Percentiles rank a stretch among this genome's conserved stretches.
Conservation (phyloP, 2,888 invertebrate genomes). For the Rhagophthalmus giganteus region DNA sequence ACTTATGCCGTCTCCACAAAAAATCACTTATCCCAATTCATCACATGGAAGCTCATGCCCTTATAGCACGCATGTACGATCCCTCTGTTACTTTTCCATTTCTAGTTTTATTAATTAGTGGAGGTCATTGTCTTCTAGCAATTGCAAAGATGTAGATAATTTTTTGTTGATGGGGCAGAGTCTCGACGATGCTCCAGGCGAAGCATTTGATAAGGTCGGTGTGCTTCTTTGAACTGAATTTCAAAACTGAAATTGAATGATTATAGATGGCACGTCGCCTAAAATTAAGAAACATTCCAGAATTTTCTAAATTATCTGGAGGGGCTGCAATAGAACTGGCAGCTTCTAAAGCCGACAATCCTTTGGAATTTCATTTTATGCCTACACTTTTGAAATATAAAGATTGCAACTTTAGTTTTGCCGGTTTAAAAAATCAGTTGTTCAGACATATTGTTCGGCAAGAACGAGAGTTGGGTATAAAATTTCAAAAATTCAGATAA, state of each 20-base stretch:
- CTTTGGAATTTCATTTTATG: constrained; percentile 67
- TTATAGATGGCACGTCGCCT: constrained; percentile 75
- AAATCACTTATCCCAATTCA: constrained; percentile 94
- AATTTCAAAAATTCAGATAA: too few relatives aligned
- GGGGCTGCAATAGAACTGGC: constrained; percentile 85
- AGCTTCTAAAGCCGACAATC: constrained; percentile 68
- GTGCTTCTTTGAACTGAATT: background rate
- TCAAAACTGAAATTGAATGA: background rate
- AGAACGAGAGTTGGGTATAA: constrained; percentile 34
- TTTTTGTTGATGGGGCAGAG: constrained; percentile 80
- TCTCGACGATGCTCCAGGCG: constrained; percentile 89
- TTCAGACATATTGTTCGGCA: constrained; percentile 39
- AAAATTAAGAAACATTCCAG: constrained; percentile 76
- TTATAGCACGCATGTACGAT: constrained; percentile 78
- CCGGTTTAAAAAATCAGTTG: constrained; percentile 74
- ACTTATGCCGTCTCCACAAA: constrained; percentile 65
- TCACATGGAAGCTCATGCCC: constrained; percentile 98
- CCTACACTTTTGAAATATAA: constrained; percentile 64
- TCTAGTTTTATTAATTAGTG: constrained; percentile 86
- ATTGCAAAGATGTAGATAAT: constrained; percentile 71
- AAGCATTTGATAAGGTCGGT: constrained; percentile 87
- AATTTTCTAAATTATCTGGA: constrained; percentile 75
- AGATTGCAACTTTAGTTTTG: constrained; percentile 91
- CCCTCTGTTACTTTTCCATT: constrained; percentile 80
- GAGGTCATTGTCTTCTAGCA: constrained; percentile 86